These are phyloP conservation scores for Ptychodera flava DNA, from an alignment of 35 echinoderm and acorn worm species.

Conservation along the genomic window DNA sequence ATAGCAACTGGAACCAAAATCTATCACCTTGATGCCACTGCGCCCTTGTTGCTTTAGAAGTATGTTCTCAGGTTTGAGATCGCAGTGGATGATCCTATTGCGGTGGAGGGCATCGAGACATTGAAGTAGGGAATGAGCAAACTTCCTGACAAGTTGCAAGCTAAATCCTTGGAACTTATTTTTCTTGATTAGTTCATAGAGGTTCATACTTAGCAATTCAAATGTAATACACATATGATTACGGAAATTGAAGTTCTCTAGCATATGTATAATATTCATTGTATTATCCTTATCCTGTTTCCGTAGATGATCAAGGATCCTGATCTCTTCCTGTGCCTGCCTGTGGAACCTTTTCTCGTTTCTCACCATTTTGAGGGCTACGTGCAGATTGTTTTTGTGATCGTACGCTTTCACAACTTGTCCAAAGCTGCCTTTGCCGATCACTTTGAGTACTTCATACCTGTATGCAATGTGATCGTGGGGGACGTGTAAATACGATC, in stretches of 20 bases:
- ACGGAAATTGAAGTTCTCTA: conserved; percentile 93
- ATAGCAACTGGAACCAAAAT: conserved; percentile 99
- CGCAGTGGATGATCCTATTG: conserved; percentile 99
- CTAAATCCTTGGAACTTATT: conserved; percentile 99
- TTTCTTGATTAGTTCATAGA: conserved; percentile 99
- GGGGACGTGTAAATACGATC: conserved; percentile 96
- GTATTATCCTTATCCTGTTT: conserved; percentile 99
- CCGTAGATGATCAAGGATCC: conserved; percentile 93
- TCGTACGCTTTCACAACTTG: conserved; percentile 99
- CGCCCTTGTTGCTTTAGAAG: conserved; percentile 94
- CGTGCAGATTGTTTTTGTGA: conserved; percentile 98
- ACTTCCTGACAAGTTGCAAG: conserved; percentile 90
- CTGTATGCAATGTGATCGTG: conserved; percentile 96
- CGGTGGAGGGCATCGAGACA: conserved; percentile 94
- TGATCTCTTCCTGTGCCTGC: conserved; percentile 97
- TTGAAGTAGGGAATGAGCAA: conserved; percentile 96
- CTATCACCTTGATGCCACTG: conserved; percentile 99
- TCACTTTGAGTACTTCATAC: conserved; percentile 98
- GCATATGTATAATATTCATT: conserved; percentile 94
- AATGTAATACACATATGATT: conserved; percentile 98
- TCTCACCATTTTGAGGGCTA: conserved; percentile 98
- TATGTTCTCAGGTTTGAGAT: conserved; percentile 99
- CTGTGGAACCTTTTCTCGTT: conserved; percentile 99
- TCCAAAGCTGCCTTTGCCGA: conserved; percentile 99
- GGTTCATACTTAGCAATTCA: conserved; percentile 98